Evolutionary conservation across 2,113 vertebrate genomes (phyloP).

Genomic region (Limnothrissa miodon): DNA sequence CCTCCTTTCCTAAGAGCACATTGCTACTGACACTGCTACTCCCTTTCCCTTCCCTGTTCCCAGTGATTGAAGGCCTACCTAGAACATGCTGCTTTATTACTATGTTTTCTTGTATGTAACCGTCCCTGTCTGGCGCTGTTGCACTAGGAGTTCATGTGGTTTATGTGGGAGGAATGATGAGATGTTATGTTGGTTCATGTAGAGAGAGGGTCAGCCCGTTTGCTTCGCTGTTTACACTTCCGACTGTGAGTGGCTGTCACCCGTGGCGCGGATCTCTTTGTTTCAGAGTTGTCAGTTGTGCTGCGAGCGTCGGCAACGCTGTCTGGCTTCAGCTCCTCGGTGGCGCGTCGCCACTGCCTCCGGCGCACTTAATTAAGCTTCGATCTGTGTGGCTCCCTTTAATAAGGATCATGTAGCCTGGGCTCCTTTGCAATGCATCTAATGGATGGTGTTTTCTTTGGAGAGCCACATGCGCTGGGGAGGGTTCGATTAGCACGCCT

Average conservation of each 20-base stretch:
- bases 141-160: neutral
- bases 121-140: neutral
- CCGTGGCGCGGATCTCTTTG: neutral
- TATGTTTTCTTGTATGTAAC: neutral
- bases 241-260: conserved; percentile 13
- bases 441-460: conserved; percentile 33
- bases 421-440: conserved; percentile 49
- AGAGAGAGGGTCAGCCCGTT: neutral
- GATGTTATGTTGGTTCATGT: neutral
- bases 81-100: too few relatives aligned
- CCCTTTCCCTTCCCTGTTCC: too few relatives aligned
- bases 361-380: conserved; percentile 60
- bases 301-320: neutral
- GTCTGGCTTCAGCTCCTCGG: neutral
- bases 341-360: neutral
- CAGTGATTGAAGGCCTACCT: too few relatives aligned
- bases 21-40: too few relatives aligned
- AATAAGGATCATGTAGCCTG: conserved; percentile 46
- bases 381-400: conserved; percentile 55
- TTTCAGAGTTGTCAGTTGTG: conserved; percentile 5
- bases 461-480: neutral
- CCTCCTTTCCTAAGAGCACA: too few relatives aligned
- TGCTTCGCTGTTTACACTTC: neutral
- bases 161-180: neutral
- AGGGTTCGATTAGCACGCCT: neutral